These are phyloP conservation scores for Zhuqinia jingwanae DNA, from an alignment of 2,888 invertebrate species.

Conservation along the genomic window DNA sequence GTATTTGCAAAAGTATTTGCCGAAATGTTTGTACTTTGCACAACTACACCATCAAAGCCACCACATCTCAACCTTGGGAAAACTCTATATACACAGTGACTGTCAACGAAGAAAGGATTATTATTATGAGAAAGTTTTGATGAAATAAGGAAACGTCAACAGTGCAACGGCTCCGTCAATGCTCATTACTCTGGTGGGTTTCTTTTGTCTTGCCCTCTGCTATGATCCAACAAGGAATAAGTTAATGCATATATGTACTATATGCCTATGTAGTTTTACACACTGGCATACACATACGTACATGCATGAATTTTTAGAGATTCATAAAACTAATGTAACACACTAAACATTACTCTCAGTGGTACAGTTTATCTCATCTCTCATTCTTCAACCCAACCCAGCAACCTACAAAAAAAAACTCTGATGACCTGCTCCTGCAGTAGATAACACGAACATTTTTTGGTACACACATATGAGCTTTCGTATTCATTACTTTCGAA, in stretches of 20 bases:
- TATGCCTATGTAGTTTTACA: too few species aligned
- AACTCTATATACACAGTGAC: too few species aligned
- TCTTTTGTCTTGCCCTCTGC: background rate
- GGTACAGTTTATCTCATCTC: slow-evolving; percentile 53
- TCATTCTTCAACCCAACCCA: slow-evolving; percentile 3
- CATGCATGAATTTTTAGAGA: background rate
- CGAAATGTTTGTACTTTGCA: too few species aligned
- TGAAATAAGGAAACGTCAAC: slow-evolving; percentile 1
- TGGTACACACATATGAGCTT: slow-evolving; percentile 1
- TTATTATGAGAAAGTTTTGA: background rate
- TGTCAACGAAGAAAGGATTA: background rate
- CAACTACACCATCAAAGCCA: too few species aligned
- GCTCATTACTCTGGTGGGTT: background rate
- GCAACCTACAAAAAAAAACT: background rate
- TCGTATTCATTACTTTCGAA: slow-evolving; percentile 40
- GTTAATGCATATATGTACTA: too few species aligned
- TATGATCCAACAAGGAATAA: background rate
- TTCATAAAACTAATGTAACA: slow-evolving; percentile 52
- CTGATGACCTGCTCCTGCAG: slow-evolving; percentile 17
- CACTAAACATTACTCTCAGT: slow-evolving; percentile 61
- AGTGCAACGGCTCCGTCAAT: background rate
- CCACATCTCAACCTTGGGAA: too few species aligned
- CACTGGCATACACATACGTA: background rate
- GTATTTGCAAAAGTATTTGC: too few species aligned
- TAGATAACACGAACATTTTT: slow-evolving; percentile 16